These are phyloP conservation scores for Cantharis lateralis DNA, from an alignment of 2,888 invertebrate genomes.

Conservation along the genomic window DNA sequence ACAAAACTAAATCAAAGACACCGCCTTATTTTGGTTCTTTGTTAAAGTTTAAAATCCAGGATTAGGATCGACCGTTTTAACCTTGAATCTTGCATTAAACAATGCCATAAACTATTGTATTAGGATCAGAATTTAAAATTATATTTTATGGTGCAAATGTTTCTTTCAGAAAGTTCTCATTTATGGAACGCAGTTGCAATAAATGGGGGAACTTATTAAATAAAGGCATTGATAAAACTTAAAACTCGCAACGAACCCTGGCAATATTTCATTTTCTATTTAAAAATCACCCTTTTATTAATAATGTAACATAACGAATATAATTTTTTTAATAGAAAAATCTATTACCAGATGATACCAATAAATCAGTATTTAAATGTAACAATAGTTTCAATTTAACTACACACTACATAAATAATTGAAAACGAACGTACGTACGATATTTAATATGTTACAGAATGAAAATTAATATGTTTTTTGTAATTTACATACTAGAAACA, in stretches of 20 bases:
- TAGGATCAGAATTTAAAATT: constrained; percentile 28
- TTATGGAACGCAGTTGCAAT: constrained; percentile 14
- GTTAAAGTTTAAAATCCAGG: constrained; percentile 27
- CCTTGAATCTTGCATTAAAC: constrained; percentile 29
- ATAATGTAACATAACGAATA: background rate
- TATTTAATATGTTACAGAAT: background rate
- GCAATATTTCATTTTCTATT: constrained; percentile 27
- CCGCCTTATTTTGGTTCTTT: constrained; percentile 27
- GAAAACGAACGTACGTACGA: background rate
- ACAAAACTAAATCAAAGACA: constrained; percentile 24
- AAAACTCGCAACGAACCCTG: constrained; percentile 19
- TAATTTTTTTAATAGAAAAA: constrained; percentile 6
- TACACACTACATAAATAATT: background rate
- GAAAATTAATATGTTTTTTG: background rate
- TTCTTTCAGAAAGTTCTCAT: constrained; percentile 9
- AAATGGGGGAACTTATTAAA: constrained; percentile 23
- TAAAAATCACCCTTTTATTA: constrained; percentile 25
- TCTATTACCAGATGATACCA: background rate
- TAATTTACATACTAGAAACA: background rate
- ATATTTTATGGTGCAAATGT: constrained; percentile 25
- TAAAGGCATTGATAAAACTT: constrained; percentile 14
- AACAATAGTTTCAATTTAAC: background rate
- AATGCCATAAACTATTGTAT: constrained; percentile 32
- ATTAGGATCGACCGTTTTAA: constrained; percentile 25
- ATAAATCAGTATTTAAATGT: background rate